Evolutionary conservation across 2,113 vertebrate genomes (phyloP).

Genomic region (Menura novaehollandiae): DNA sequence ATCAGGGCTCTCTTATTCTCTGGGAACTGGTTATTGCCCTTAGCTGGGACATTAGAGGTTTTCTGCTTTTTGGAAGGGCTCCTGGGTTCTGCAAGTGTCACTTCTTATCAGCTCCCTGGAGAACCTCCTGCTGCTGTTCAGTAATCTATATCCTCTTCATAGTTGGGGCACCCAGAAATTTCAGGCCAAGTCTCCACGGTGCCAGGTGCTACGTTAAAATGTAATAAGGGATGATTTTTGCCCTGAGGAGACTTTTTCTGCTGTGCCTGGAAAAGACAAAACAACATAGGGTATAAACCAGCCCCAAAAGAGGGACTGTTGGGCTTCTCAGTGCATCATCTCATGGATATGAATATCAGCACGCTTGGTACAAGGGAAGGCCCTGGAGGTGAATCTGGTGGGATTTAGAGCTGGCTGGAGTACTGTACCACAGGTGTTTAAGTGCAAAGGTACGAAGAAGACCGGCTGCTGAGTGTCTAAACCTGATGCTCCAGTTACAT

Average conservation of each 20-base stretch:
- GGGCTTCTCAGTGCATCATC: not conserved
- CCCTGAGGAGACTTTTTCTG: not conserved
- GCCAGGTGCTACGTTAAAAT: not conserved
- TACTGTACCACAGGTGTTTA: not conserved
- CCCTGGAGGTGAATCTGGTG: not conserved
- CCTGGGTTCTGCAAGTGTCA: not conserved
- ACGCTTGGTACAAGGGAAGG: accelerated
- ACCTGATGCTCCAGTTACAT: not conserved
- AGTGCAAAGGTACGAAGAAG: not conserved
- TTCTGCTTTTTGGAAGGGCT: not conserved
- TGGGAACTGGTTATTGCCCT: not conserved
- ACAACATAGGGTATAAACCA: not conserved
- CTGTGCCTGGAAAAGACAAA: not conserved
- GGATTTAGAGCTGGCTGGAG: not conserved
- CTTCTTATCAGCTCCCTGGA: not conserved
- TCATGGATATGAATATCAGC: not conserved
- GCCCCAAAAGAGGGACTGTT: not conserved
- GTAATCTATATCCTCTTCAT: not conserved
- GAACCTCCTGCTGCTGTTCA: not conserved
- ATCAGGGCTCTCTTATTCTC: not conserved
- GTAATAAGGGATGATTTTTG: not conserved
- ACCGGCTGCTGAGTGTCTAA: not conserved
- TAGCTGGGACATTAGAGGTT: not conserved
- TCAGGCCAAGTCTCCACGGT: not conserved
- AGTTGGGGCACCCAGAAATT: not conserved